Evolutionary conservation across 2,797 vertebrate species (phyloP), one percentile per base, ranked within the genome.

Genomic region (Tarsius wallacei): DNA sequence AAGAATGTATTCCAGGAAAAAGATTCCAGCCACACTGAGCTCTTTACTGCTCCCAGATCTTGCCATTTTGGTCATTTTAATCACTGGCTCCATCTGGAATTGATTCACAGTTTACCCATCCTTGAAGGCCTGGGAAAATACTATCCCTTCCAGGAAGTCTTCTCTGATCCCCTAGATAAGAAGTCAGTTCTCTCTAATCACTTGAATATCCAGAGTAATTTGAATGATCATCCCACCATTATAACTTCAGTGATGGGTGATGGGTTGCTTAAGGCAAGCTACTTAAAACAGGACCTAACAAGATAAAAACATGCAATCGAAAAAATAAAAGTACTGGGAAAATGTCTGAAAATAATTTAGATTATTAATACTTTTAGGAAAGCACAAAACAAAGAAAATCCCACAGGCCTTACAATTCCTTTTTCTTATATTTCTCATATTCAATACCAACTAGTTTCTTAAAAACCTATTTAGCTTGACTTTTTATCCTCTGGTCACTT

Each of bases 371-470:
- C 24, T 66, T 36, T 31, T 89, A 16, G 6, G 47, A 47, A 77
- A 63, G 15, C 6, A 28, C 3, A 83, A 66, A 53, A 64, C 51
- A 28, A 68, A 83, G 22, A 12, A 76, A 92, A 33, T 5, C 57
- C 74, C 22, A 36, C 7, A 49, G 5, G 47, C 11, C 5, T 28
- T 0, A 53, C 4, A 33, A 15, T 59, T 66, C 47, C 47, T 91
- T 93, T 77, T 70, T 84, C 42, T 89, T 59, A 7, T 57, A 49
- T 84, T 84, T 85, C 66, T 94, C 8, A 33, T 33, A 31, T 84
- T 95, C 19, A 10, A 1, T 74, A 51, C 13, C 86, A 76, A 70
- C 16, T 9, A 42, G 17, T 68, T 84, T 84, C 78, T 73, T 1
- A 59, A 77, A 87, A 61, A 11, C 17, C 36, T 61, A 2, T 3